Percentiles rank a stretch among this genome's conserved stretches.
Conservation (phyloP, 2,888 invertebrate genomes). For the Punctoribates punctum region DNA sequence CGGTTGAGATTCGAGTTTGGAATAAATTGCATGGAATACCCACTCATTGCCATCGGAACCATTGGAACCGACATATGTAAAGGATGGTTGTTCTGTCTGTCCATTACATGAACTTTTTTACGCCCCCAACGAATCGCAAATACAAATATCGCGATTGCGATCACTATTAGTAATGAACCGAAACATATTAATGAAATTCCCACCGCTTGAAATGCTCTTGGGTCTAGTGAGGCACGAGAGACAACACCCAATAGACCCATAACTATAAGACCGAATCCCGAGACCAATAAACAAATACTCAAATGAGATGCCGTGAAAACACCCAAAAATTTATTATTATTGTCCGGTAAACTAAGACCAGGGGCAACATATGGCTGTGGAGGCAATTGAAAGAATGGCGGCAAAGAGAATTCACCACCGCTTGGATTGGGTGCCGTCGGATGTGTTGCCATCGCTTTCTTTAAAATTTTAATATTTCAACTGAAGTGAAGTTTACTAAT, state of each 20-base stretch:
- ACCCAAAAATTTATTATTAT: slow-evolving; percentile 25
- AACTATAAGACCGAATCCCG: slow-evolving; percentile 35
- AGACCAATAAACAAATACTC: slow-evolving; percentile 19
- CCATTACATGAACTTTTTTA: slow-evolving; percentile 17
- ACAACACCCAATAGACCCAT: slow-evolving; percentile 32
- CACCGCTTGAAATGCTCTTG: slow-evolving; percentile 8
- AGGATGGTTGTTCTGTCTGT: not conserved
- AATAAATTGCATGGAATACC: not conserved
- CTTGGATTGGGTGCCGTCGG: not conserved
- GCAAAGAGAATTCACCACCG: not conserved
- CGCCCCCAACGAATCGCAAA: slow-evolving; percentile 32
- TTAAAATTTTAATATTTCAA: too few relatives aligned
- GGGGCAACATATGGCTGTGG: slow-evolving; percentile 19
- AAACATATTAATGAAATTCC: slow-evolving; percentile 31
- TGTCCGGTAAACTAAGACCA: not conserved
- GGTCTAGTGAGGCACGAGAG: slow-evolving; percentile 7
- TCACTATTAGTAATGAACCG: not conserved
- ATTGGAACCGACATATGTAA: not conserved
- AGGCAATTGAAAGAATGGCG: not conserved
- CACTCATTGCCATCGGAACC: not conserved
- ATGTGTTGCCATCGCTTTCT: not conserved
- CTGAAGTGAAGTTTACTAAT: too few relatives aligned
- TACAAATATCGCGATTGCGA: slow-evolving; percentile 17
- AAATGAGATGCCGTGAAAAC: slow-evolving; percentile 32
- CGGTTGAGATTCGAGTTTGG: not conserved